Evolutionary conservation across 1,140 invertebrate species (phyloP), one percentile per base, ranked within the genome.

Genomic region (Drosophila watanabei): DNA sequence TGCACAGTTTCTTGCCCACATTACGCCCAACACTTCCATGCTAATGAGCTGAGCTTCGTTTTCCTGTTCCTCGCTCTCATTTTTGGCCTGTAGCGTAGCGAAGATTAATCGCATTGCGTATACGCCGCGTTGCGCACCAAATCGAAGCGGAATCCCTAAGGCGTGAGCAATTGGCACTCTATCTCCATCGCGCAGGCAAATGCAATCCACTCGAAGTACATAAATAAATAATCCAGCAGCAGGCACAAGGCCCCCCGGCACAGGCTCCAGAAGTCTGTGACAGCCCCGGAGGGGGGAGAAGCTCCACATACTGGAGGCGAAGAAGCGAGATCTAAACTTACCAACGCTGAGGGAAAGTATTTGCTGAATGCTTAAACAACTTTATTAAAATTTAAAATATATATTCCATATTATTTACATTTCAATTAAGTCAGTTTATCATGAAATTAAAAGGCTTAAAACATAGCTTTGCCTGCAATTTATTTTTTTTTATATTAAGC

Each of bases 211-310:
- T 61, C 51, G 49, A 59, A 57, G 58, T 57, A 57, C 57, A 59
- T 65, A 51, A 62, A 64, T 84, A 72, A 84, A 77, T 84, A 80
- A 80, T 59, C 57, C 71, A 63, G 49, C 39, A 79, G 75, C 39
- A 79, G 75, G 75, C 66, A 46, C 43, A 61, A 41, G 24, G 30
- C 39, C 46, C 73, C 73, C 73, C 41, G 18, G 24, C 39, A 30
- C 43, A 65, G 72, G 86, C 86, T 89, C 86, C 86, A 71, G 63
- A 57, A 90, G 85, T 89, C 85, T 89, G 85, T 72, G 84, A 75
- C 84, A 83, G 57, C 51, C 46, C 49, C 18, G 45, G 45, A n/a
- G n/a, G 28, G 43, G 33, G 37, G 39, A 48, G 43, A 45, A 3
- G 24, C 43, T 33, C 41, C 43, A 28, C 45, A 56, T 62, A 45